phyloP scores from a whole-genome alignment of 2,797 vertebrate genomes.

The Microhierax caerulescens region DNA sequence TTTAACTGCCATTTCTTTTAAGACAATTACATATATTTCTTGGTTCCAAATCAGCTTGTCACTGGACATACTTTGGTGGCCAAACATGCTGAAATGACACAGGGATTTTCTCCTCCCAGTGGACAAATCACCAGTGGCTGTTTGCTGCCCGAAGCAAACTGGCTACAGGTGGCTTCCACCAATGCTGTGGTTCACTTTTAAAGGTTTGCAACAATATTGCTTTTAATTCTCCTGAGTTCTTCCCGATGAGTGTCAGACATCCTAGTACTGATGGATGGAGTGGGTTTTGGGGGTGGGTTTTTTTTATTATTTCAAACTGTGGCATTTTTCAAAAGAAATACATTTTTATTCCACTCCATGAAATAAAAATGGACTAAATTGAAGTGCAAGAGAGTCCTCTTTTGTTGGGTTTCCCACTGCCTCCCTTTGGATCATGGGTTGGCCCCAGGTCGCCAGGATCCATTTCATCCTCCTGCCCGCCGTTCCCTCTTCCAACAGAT shows the following conservation, averaged over 20 bases:
- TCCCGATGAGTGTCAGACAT: background rate
- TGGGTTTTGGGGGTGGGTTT: rapidly evolving
- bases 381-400: background rate
- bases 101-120: background rate
- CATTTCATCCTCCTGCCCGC: background rate
- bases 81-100: background rate
- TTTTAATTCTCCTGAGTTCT: background rate
- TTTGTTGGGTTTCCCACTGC: background rate
- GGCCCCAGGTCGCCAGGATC: background rate
- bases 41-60: background rate
- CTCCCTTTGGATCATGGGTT: background rate
- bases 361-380: background rate
- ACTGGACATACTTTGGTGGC: background rate
- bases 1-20: background rate
- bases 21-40: background rate
- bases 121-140: background rate
- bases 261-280: background rate
- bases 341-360: background rate
- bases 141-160: background rate
- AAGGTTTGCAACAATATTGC: background rate
- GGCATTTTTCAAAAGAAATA: background rate
- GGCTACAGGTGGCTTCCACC: background rate
- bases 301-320: background rate
- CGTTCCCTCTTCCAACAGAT: background rate
- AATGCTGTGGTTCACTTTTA: background rate